Evolutionary conservation across 2,113 vertebrate genomes (phyloP), one percentile per base, ranked within the genome.

Genomic region (Sapayoa aenigma): DNA sequence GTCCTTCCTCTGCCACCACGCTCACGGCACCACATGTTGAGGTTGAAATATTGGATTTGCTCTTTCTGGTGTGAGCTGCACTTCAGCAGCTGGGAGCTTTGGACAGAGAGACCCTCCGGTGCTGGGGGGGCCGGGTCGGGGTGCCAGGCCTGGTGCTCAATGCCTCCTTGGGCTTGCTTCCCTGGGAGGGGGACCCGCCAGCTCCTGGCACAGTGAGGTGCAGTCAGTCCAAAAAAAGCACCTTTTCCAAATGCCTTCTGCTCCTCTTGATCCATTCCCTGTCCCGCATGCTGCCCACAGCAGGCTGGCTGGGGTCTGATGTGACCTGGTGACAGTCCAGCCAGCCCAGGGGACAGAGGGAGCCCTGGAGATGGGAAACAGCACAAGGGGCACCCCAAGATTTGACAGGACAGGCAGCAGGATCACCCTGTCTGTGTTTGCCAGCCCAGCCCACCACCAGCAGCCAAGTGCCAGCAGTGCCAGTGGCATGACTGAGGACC

Each of bases 41-140:
- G 58, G 63, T 8, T 25, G 37, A 80, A 83, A 44, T 0, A 1
- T 58, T 80, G 63, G 14, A 14, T 84, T 80, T 73, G 63, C 31
- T 76, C 44, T 8, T 62, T 76, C 14, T 77, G n/a, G 46, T 33
- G 46, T 74, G 65, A 84, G 58, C 72, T 91, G 60, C 13, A 0
- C 30, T 46, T 74, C 25, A 5, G 0, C 17, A 39, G 55, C 7
- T 3, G 3, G 25, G 56, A n/a, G 25, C 19, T 55, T 63, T 67
- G 87, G 24, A 15, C 0, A 0, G 19, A 0, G 20, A 65, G 60
- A 71, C 50, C 56, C n/a, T 37, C 16, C 0, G 0, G 1, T 31
- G 75, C 31, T 37, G 37, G 0, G 0, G 55, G 46, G 31, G 16
- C n/a, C 0, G 0, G 59, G 27, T 50, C 0, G 0, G 47, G 20